Percentiles rank a stretch among this genome's conserved stretches.
These are phyloP conservation scores for Nothocercus nigrocapillus DNA, from an alignment of 2,113 vertebrate species.

Conservation along the genomic window DNA sequence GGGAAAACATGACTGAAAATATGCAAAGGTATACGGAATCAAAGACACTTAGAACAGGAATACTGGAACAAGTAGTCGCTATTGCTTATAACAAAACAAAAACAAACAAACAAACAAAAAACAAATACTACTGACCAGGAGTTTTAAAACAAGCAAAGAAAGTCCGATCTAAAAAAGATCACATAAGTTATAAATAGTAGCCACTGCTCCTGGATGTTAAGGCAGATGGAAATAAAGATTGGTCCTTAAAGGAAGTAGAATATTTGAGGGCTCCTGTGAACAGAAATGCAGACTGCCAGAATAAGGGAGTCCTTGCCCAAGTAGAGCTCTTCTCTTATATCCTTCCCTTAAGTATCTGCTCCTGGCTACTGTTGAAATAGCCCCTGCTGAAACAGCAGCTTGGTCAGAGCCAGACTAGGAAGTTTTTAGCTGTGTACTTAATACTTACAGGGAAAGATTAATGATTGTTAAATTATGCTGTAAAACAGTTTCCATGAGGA, in stretches of 20 bases:
- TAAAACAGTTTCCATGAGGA: not conserved
- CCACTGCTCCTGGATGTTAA: not conserved
- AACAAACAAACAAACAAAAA: not conserved
- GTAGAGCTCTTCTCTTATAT: not conserved
- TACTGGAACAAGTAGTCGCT: not conserved
- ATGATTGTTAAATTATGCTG: not conserved
- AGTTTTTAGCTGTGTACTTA: not conserved
- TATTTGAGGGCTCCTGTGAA: not conserved
- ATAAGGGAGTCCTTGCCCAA: not conserved
- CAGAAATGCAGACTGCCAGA: not conserved
- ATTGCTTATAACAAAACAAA: not conserved
- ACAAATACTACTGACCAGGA: not conserved
- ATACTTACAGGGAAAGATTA: not conserved
- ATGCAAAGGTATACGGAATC: not conserved
- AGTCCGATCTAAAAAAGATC: too few relatives aligned
- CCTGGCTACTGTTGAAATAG: not conserved
- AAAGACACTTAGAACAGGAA: not conserved
- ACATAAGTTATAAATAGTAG: not conserved
- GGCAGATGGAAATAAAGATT: not conserved
- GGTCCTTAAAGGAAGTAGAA: not conserved
- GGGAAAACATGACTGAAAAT: not conserved
- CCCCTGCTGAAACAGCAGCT: not conserved
- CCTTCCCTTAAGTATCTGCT: not conserved
- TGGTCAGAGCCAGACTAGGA: not conserved
- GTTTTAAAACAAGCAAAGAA: not conserved